phyloP scores from a whole-genome alignment of 2,888 invertebrate species.

The Myopa tessellatipennis region DNA sequence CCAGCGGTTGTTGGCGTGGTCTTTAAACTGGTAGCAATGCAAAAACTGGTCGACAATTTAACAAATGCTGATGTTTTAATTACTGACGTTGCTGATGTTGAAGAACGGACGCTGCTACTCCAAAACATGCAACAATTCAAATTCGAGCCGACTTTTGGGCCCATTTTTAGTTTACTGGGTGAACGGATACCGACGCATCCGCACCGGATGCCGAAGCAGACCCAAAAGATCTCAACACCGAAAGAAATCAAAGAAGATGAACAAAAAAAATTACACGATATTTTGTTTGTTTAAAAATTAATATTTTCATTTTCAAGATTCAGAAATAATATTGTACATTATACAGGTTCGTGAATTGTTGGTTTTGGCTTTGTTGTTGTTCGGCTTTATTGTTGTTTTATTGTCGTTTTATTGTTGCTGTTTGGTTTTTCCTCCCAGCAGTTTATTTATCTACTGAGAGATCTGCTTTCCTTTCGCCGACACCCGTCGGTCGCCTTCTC shows the following conservation, averaged over 20 bases:
- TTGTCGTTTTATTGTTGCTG: too few species aligned
- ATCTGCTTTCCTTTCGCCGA: neutral
- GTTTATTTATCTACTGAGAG: constrained; percentile 1
- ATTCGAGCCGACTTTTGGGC: neutral
- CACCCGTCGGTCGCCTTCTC: neutral
- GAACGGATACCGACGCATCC: neutral
- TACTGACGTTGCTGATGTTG: constrained; percentile 16
- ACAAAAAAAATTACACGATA: too few species aligned
- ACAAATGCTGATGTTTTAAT: constrained; percentile 35
- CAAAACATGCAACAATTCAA: constrained; percentile 20
- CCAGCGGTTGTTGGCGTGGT: neutral
- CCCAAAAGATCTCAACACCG: constrained; percentile 8
- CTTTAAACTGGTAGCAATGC: constrained; percentile 17
- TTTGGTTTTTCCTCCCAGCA: neutral
- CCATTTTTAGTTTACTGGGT: neutral
- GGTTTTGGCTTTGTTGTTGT: neutral
- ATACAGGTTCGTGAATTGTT: too few species aligned
- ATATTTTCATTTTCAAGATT: neutral
- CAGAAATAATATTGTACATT: too few species aligned
- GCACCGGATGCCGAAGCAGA: constrained; percentile 1
- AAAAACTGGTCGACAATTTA: constrained; percentile 30
- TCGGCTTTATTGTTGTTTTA: too few species aligned
- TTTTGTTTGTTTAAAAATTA: constrained; percentile 24
- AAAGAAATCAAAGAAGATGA: neutral
- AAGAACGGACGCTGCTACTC: neutral